Percentiles rank a stretch among this genome's conserved stretches.
Conservation (phyloP, 2,113 vertebrate genomes). For the Rousettus leschenaultii region DNA sequence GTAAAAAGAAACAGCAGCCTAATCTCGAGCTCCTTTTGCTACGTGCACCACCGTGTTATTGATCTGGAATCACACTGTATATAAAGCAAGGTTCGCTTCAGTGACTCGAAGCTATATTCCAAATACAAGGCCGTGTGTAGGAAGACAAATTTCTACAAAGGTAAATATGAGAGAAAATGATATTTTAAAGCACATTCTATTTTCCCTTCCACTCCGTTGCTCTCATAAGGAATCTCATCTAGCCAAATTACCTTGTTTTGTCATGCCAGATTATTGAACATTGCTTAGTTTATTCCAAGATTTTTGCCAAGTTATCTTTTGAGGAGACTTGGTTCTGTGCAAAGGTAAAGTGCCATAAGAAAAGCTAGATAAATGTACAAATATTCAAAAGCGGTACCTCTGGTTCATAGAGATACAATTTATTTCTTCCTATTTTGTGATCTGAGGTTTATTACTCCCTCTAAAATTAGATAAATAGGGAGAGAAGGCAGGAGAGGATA, state of each 20-base stretch:
- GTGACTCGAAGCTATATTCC: background rate
- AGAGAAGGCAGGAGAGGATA: background rate
- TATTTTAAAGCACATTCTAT: slow-evolving; percentile 38
- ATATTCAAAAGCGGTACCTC: background rate
- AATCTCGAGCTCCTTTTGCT: slow-evolving; percentile 44
- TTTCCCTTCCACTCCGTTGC: slow-evolving; percentile 13
- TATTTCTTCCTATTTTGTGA: background rate
- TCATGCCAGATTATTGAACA: slow-evolving; percentile 10
- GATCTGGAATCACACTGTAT: background rate
- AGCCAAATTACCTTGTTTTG: slow-evolving; percentile 34
- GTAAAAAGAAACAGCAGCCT: slow-evolving; percentile 54
- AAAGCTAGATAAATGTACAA: slow-evolving; percentile 10
- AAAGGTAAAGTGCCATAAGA: background rate
- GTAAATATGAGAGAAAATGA: slow-evolving; percentile 56
- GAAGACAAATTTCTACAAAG: slow-evolving; percentile 25
- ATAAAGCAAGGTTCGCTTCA: slow-evolving; percentile 55
- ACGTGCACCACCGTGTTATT: background rate
- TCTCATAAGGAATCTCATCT: slow-evolving; percentile 29
- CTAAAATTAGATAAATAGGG: background rate
- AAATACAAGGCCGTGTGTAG: slow-evolving; percentile 20
- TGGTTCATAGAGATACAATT: background rate
- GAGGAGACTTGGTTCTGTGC: background rate
- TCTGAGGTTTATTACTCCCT: background rate
- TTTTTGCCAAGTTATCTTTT: slow-evolving; percentile 36
- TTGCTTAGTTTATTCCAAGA: background rate